phyloP scores from a whole-genome alignment of 2,797 vertebrate genomes.

The Ctenopoma multispine region DNA sequence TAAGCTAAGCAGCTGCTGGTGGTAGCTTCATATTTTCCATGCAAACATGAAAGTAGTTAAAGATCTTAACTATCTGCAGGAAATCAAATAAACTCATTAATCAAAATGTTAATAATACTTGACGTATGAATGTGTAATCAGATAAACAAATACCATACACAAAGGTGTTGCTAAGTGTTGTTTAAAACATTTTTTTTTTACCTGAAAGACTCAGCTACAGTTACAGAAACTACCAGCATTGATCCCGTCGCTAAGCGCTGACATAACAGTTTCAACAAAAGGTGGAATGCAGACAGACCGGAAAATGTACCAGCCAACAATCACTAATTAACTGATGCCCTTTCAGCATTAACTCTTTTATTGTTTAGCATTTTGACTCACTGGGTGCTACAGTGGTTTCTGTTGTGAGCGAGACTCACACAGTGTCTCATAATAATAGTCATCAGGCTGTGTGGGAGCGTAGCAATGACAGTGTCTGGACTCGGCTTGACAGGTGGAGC shows the following conservation, averaged over 20 bases:
- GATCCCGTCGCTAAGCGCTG: conserved; percentile 21
- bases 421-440: conserved; percentile 66
- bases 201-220: too few species aligned
- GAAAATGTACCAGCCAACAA: conserved; percentile 47
- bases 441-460: conserved; percentile 67
- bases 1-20: neutral
- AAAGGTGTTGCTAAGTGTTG: neutral
- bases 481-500: conserved; percentile 91
- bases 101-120: neutral
- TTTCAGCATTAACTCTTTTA: conserved; percentile 37
- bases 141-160: too few species aligned
- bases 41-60: neutral
- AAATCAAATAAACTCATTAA: neutral
- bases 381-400: conserved; percentile 35
- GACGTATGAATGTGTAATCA: neutral
- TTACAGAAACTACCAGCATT: conserved; percentile 21
- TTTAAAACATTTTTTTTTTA: too few species aligned
- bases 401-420: conserved; percentile 41
- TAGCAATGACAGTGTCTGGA: conserved; percentile 77
- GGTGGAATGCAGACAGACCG: conserved; percentile 65
- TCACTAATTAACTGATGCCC: conserved; percentile 45
- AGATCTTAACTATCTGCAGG: neutral
- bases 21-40: neutral
- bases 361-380: conserved; percentile 62
- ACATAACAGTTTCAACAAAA: conserved; percentile 29